These are phyloP conservation scores for Spisula subtruncata DNA, from an alignment of 2,888 invertebrate genomes.

Conservation along the genomic window DNA sequence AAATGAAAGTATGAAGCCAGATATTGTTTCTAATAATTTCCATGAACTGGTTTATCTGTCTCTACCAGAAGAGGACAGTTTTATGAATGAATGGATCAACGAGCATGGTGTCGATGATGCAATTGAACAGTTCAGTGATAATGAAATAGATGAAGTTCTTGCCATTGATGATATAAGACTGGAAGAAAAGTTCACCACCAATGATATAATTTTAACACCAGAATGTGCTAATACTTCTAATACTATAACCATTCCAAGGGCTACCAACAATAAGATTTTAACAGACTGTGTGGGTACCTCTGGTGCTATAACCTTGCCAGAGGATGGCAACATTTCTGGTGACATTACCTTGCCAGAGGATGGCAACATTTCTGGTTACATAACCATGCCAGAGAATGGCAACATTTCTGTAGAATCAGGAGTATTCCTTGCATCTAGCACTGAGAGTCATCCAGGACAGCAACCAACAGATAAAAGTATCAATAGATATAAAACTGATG, in stretches of 20 bases:
- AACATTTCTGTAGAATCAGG: background rate
- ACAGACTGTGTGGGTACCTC: too few relatives aligned
- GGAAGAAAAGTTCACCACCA: background rate
- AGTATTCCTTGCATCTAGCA: background rate
- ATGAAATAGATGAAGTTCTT: background rate
- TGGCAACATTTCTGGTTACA: background rate
- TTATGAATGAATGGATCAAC: background rate
- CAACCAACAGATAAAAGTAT: background rate
- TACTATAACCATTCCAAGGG: background rate
- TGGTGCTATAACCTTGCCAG: too few relatives aligned
- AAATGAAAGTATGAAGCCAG: background rate
- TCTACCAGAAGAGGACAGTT: background rate
- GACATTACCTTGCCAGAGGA: too few relatives aligned
- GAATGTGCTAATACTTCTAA: background rate
- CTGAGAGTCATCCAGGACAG: background rate
- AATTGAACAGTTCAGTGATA: background rate
- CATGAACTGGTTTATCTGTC: constrained; percentile 7
- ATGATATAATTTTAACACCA: background rate
- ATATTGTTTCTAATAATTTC: background rate
- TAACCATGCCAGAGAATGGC: background rate
- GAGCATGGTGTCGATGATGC: background rate
- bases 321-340: too few relatives aligned
- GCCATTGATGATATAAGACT: background rate
- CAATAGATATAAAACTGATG: background rate
- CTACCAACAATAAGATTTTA: too few relatives aligned